phyloP scores from a whole-genome alignment of 2,797 vertebrate genomes.

The Psittacula echo region DNA sequence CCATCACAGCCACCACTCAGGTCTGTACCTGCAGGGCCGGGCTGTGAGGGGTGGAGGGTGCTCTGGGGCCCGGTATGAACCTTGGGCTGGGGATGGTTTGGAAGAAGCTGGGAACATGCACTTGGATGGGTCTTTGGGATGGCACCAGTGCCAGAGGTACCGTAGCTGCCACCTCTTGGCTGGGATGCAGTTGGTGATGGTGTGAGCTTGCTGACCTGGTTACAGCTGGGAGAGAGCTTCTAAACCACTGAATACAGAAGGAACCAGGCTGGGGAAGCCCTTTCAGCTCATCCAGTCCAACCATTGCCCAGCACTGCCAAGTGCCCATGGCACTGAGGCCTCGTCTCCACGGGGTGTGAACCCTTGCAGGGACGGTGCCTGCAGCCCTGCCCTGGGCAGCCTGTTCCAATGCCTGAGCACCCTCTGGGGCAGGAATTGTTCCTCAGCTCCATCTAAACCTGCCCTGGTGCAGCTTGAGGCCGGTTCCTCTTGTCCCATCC shows the following conservation, averaged over 20 bases:
- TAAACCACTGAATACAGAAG: background rate
- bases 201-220: background rate
- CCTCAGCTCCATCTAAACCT: too few species aligned
- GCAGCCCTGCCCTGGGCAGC: too few species aligned
- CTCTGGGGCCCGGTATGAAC: background rate
- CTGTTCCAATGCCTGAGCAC: too few species aligned
- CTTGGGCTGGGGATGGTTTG: background rate
- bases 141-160: background rate
- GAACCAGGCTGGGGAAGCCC: background rate
- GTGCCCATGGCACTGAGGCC: too few species aligned
- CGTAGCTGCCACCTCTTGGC: background rate
- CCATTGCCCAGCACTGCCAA: background rate
- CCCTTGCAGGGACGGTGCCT: too few species aligned
- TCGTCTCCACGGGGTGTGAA: too few species aligned
- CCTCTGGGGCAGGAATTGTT: too few species aligned
- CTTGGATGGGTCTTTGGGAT: background rate
- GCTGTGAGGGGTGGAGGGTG: background rate
- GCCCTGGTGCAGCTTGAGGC: too few species aligned
- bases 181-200: background rate
- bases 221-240: background rate
- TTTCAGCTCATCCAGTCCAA: background rate
- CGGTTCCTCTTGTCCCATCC: too few species aligned
- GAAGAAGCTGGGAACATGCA: background rate
- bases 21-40: conserved; percentile 43
- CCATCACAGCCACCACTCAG: conserved; percentile 98